Evolutionary conservation across 2,113 vertebrate genomes (phyloP), one percentile per base, ranked within the genome.

Genomic region (Etheostoma cragini): DNA sequence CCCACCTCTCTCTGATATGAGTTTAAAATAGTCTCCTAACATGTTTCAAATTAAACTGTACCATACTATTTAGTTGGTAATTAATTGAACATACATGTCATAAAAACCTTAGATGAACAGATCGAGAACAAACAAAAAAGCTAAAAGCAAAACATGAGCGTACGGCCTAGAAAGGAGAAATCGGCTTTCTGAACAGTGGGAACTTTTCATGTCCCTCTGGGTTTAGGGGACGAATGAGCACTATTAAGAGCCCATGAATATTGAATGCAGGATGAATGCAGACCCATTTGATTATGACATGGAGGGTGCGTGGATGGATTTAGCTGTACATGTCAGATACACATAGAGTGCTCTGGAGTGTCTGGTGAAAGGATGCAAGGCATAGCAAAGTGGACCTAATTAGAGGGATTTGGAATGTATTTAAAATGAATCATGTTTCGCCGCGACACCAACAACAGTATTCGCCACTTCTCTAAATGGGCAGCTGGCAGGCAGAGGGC

Each of bases 181-280:
- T 22, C 30, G 5, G 2, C 26, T 46, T 47, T 74, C 72, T 69
- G 21, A 66, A 26, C 12, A 46, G 38, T 68, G 13, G 49, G 57
- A 75, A 78, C 78, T 68, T 69, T 87, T 78, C 47, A 69, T 76
- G 60, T 76, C 81, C 70, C 50, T 80, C 73, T 75, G 35, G 67
- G 67, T 83, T 78, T 83, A 65, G 53, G 65, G 79, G 63, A 76
- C 13, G 53, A 78, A 86, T 45, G n/a, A 70, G 46, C 78, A 78
- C 87, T 92, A 88, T 90, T 33, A 75, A 87, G 76, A 77, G 19
- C 24, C 53, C 82, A 88, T 93, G 85, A 89, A 93, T 92, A 83
- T 85, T 91, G 83, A 82, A 93, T 86, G 86, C 66, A 56, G 66
- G 67, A 90, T 89, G 91, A 92, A 92, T 80, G 82, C 42, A 53